Base-by-base conservation (phyloP, 1,140 invertebrate species). In the Drosophila lini region DNA sequence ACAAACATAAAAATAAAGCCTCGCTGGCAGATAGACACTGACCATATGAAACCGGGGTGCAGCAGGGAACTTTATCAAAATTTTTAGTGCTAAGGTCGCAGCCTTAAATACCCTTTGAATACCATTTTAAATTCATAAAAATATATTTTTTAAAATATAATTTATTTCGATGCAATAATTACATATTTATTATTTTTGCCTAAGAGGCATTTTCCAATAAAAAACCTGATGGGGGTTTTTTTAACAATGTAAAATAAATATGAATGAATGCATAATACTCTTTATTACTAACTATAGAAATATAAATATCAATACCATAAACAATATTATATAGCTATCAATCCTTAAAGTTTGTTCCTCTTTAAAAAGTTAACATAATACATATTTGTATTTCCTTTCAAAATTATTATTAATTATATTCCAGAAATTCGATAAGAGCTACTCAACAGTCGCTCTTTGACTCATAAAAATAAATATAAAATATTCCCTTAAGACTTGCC, bases 11-110 rank as follows among this genome's bases (percentile, higher is more conserved):
- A 82, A 81, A 69, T 73, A 68, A 63, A 62, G 47, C 53, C 45
- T 38, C 25, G 53, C 40, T 25, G 41, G 10, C 40, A 61, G 73
- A 89, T 82, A 44, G 78, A 62, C 74, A 89, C 48, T 78, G 73
- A 75, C 69, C 80, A 38, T 25, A 45, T 52, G 32, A 16, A 38
- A 25, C 19, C 32, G 38, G 48, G 70, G 52, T 55, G 34, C 48
- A 19, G 38, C n/a, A 38, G 55, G 52, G 32, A 38, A 22, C 1
- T 1, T 25, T n/a, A n/a, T 22, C n/a, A 40, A 47, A 15, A 40
- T 42, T 32, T 38, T 19, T 25, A 0, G 5, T 28, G 3, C 10
- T n/a, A 10, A 10, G 31, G 50, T 32, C 48, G 45, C 3, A 28
- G 15, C 3, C 9, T 6, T 32, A n/a, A 19, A 50, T 52, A 52